These are phyloP conservation scores for Pantala flavescens DNA, from an alignment of 1,140 invertebrate species.

Conservation along the genomic window DNA sequence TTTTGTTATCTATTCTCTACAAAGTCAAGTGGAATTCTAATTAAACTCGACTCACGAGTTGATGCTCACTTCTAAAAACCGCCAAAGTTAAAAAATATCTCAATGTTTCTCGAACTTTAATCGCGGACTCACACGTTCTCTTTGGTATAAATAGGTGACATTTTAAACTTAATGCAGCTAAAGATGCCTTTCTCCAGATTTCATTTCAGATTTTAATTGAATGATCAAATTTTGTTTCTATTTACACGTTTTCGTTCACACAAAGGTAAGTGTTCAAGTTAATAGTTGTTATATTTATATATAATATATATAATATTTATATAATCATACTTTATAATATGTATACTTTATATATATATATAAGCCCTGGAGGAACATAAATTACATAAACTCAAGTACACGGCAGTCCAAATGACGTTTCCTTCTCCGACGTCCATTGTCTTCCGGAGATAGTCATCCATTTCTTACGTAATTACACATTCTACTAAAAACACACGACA, in stretches of 20 bases:
- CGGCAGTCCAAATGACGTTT: not conserved
- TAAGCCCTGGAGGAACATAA: conserved; percentile 4
- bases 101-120: not conserved
- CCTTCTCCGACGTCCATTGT: not conserved
- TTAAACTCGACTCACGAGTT: not conserved
- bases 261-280: not conserved
- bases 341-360: conserved; percentile 8
- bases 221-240: not conserved
- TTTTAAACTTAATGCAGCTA: not conserved
- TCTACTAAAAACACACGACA: not conserved
- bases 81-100: not conserved
- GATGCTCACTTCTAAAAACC: not conserved
- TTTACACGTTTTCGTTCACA: not conserved
- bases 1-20: too few relatives aligned
- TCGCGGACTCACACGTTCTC: conserved; percentile 1
- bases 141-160: conserved; percentile 10
- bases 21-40: not conserved
- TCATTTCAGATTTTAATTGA: not conserved
- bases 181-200: not conserved
- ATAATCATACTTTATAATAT: conserved; percentile 11
- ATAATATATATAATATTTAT: conserved; percentile 10
- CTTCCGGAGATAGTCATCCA: not conserved
- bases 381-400: not conserved
- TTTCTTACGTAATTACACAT: not conserved
- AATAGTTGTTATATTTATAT: conserved; percentile 5